Evolutionary conservation across 2,888 invertebrate species (phyloP).

Genomic region (Gari tellinella): DNA sequence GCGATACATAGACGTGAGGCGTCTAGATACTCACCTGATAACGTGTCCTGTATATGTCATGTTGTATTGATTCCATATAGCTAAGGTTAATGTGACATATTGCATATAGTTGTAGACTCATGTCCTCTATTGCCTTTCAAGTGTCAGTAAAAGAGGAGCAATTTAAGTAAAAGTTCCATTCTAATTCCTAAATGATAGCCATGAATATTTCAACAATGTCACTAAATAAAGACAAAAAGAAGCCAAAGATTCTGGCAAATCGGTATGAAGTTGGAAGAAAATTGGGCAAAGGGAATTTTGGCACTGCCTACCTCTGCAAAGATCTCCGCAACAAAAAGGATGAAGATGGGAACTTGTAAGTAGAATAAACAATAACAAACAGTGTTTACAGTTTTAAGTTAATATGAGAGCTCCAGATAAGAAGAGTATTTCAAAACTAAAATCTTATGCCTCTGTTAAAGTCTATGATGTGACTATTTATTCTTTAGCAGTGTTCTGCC

Average conservation of each 20-base stretch:
- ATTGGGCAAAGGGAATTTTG: slow-evolving; percentile 84
- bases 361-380: slow-evolving; percentile 3
- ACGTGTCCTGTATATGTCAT: neutral
- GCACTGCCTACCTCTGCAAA: slow-evolving; percentile 82
- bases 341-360: slow-evolving; percentile 59
- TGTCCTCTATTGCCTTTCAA: no score
- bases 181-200: neutral
- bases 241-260: slow-evolving; percentile 78
- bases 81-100: no score
- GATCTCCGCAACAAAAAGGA: slow-evolving; percentile 71
- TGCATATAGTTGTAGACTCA: no score
- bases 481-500: no score
- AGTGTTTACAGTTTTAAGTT: no score
- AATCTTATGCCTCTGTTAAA: no score
- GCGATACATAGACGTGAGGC: neutral
- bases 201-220: slow-evolving; percentile 31
- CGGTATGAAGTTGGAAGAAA: slow-evolving; percentile 81
- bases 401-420: no score
- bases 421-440: no score
- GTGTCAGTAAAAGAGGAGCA: no score
- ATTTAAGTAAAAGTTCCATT: no score
- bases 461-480: no score
- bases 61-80: no score
- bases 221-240: slow-evolving; percentile 32
- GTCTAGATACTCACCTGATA: neutral